Evolutionary conservation across 2,113 vertebrate genomes (phyloP), one percentile per base, ranked within the genome.

Genomic region (Aptenodytes patagonicus): DNA sequence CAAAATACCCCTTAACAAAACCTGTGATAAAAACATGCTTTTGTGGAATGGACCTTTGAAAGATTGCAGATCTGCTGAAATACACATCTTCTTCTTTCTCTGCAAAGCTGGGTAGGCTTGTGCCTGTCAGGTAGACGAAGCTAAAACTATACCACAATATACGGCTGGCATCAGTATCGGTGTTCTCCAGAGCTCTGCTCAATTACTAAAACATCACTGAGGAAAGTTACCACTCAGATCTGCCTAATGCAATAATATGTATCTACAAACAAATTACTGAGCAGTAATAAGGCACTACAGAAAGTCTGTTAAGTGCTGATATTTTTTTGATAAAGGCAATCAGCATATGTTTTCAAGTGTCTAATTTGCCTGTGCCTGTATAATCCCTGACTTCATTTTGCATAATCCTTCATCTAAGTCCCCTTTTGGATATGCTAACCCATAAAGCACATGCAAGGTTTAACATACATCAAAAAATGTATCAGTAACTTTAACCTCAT

Each of bases 311-410:
- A 84, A 89, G 40, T 13, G 7, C 26, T 78, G 71, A 26, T 57
- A 11, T 42, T 69, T 81, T 92, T 93, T 95, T 91, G 4, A 86
- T 90, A 92, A 86, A 95, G n/a, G n/a, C 66, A 90, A 89, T 78
- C 51, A 64, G 16, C 36, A 32, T 52, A 60, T 38, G 11, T 83
- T 94, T 96, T 87, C 73, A 91, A 89, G 65, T 44, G 16, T 52
- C 61, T 93, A 73, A 94, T 52, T 87, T 85, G 52, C 36, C 38
- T 79, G 12, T 61, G 38, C 20, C 68, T 60, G 16, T 68, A 51
- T 60, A 78, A 95, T 80, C 60, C 8, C 2, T 88, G 12, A 81
- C n/a, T 88, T 64, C 20, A 51, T 83, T 91, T 93, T 87, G 55
- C 66, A 75, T 76, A 96, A 84, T 79, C 73, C 40, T 94, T 95